These are phyloP conservation scores for Mamestra configurata DNA, from an alignment of 1,140 invertebrate species.

Conservation along the genomic window DNA sequence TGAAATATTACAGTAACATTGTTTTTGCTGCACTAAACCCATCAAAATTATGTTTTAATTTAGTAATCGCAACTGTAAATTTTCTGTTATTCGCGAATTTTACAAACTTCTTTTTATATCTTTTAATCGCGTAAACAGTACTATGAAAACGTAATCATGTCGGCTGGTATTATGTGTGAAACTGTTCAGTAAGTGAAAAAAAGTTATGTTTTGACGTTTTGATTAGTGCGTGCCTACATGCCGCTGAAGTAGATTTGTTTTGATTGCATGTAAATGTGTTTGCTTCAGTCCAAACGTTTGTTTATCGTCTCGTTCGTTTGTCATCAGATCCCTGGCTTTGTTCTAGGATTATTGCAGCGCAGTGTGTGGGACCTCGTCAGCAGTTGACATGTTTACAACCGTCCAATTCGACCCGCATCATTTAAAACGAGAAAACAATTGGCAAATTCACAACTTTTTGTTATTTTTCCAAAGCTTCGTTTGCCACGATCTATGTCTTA, in stretches of 20 bases:
- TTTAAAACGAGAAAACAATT: slow-evolving; percentile 55
- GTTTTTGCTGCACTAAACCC: not conserved
- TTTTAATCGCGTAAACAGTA: slow-evolving; percentile 14
- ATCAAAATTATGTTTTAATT: slow-evolving; percentile 24
- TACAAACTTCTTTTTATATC: slow-evolving; percentile 9
- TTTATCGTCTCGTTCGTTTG: not conserved
- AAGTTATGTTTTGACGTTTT: not conserved
- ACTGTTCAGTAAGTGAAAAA: not conserved
- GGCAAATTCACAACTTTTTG: slow-evolving; percentile 66
- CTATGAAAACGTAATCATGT: slow-evolving; percentile 9
- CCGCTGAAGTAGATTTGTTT: slow-evolving; percentile 1
- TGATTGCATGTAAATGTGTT: slow-evolving; percentile 1
- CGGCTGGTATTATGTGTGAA: not conserved
- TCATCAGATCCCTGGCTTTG: not conserved
- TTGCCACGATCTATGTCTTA: slow-evolving; percentile 13
- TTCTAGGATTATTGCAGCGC: not conserved
- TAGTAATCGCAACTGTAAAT: not conserved
- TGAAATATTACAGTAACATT: slow-evolving; percentile 1
- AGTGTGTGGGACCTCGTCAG: slow-evolving; percentile 35
- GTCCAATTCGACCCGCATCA: slow-evolving; percentile 50
- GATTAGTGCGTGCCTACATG: not conserved
- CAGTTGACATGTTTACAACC: slow-evolving; percentile 60
- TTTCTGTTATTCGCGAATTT: slow-evolving; percentile 20
- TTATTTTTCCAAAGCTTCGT: slow-evolving; percentile 26
- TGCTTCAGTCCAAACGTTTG: not conserved